Conservation (phyloP, 2,797 vertebrate species). For the Mallotus villosus region DNA sequence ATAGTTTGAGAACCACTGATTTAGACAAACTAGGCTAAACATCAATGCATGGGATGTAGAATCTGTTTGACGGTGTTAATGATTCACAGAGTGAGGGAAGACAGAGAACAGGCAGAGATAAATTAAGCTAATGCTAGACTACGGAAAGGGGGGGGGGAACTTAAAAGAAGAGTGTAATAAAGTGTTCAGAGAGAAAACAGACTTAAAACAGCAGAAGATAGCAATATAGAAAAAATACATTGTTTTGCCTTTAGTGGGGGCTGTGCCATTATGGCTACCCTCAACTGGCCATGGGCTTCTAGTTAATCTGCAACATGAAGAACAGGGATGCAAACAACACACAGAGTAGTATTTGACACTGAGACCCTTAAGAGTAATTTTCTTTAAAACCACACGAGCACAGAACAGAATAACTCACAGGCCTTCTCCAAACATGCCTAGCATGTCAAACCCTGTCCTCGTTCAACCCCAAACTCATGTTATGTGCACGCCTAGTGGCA, state of each 20-base stretch:
- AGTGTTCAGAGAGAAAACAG: background rate
- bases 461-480: no score
- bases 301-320: background rate
- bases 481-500: no score
- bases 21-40: background rate
- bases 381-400: no score
- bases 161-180: background rate
- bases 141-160: background rate
- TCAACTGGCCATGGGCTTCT: background rate
- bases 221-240: background rate
- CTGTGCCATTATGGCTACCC: background rate
- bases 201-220: background rate
- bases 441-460: no score
- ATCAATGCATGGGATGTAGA: background rate
- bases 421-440: no score
- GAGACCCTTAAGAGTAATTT: background rate
- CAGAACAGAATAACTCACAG: no score
- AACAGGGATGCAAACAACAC: constrained; percentile 3
- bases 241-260: background rate
- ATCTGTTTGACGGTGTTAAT: background rate
- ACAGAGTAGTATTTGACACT: background rate
- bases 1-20: background rate
- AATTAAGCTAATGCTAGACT: background rate
- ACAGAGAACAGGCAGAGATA: background rate
- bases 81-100: background rate